phyloP scores from a whole-genome alignment of 2,888 invertebrate genomes.

The Acrobeloides nanus region DNA sequence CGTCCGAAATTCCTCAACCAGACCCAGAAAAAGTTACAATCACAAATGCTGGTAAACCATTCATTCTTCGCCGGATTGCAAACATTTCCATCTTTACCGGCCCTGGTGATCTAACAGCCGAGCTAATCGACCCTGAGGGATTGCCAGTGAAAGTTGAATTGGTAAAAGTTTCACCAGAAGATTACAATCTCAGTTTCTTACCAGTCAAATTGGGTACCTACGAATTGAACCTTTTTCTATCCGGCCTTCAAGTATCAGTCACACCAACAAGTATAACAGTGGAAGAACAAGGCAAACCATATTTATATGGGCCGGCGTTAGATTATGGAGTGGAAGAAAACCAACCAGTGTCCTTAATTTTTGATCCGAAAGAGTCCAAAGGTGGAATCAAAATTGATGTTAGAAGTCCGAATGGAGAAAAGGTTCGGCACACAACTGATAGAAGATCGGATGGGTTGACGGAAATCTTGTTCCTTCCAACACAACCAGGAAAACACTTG shows the following conservation, averaged over 20 bases:
- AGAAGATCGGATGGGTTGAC: conserved; percentile 59
- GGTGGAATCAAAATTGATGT: conserved; percentile 49
- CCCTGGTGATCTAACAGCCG: too few relatives aligned
- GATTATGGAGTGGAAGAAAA: conserved; percentile 56
- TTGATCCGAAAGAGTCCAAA: conserved; percentile 55
- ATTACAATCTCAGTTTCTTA: too few relatives aligned
- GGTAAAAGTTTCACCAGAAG: too few relatives aligned
- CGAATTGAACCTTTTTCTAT: too few relatives aligned
- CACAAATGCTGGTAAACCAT: not conserved
- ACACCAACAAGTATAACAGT: too few relatives aligned
- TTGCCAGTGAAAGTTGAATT: too few relatives aligned
- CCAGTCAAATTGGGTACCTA: conserved; percentile 5
- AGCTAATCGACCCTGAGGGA: conserved; percentile 4
- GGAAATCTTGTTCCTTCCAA: conserved; percentile 63
- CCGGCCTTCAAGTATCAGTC: too few relatives aligned
- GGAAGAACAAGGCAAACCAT: conserved; percentile 40
- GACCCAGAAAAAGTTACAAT: not conserved
- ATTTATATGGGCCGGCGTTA: conserved; percentile 58
- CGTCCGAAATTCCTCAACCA: not conserved
- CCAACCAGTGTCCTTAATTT: conserved; percentile 57
- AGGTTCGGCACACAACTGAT: conserved; percentile 39
- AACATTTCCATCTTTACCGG: too few relatives aligned
- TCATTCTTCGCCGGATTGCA: too few relatives aligned
- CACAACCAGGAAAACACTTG: conserved; percentile 34
- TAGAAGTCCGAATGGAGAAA: conserved; percentile 26